These are phyloP conservation scores for Hemiprocne comata DNA, from an alignment of 2,113 vertebrate species.

Conservation along the genomic window DNA sequence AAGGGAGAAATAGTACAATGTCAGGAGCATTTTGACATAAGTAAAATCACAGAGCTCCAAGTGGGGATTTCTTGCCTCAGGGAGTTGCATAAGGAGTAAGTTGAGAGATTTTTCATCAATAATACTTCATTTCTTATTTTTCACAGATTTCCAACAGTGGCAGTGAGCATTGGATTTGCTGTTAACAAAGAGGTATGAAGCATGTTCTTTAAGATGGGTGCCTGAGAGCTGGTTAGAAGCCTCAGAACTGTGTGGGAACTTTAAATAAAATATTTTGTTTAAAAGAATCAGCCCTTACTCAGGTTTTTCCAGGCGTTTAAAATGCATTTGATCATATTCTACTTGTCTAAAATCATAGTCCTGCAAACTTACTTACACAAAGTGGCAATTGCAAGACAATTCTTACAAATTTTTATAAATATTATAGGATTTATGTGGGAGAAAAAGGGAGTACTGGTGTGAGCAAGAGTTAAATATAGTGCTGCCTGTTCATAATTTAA, in stretches of 20 bases:
- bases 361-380: neutral
- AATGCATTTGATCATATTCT: neutral
- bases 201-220: slow-evolving; percentile 55
- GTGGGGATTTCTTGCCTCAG: neutral
- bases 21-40: neutral
- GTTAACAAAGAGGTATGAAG: slow-evolving; percentile 85
- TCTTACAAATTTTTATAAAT: neutral
- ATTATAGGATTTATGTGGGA: neutral
- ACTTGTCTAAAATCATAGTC: neutral
- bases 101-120: neutral
- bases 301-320: neutral
- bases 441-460: neutral
- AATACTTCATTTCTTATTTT: slow-evolving; percentile 15
- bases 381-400: neutral
- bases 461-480: neutral
- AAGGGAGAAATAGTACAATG: neutral
- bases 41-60: neutral
- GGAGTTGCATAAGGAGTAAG: neutral
- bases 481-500: neutral
- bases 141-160: slow-evolving; percentile 84
- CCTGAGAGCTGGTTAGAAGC: slow-evolving; percentile 11
- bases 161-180: slow-evolving; percentile 90
- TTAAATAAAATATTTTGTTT: neutral
- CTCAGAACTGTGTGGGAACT: neutral
- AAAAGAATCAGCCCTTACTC: neutral